A percentile compares a stretch with the other conserved stretches of the same genome.
Conservation (phyloP, 2,113 vertebrate species). For the Leuciscus idus region DNA sequence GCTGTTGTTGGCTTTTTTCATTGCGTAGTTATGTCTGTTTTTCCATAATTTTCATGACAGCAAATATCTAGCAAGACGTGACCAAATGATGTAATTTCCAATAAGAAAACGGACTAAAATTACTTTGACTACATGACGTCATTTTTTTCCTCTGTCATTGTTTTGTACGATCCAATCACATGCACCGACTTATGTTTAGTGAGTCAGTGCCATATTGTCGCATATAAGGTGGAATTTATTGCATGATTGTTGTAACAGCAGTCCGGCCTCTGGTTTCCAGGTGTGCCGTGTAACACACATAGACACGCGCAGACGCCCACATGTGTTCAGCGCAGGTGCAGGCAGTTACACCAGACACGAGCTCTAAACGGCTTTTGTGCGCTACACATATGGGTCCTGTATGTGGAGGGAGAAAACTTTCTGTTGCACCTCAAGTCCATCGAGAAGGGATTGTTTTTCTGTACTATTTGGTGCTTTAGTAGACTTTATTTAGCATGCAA, state of each 20-base stretch:
- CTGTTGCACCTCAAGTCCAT: constrained; percentile 30
- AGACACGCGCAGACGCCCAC: constrained; percentile 15
- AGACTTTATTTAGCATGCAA: neutral
- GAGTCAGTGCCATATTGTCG: constrained; percentile 46
- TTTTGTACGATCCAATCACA: constrained; percentile 21
- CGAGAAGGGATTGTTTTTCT: constrained; percentile 40
- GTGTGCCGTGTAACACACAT: constrained; percentile 44
- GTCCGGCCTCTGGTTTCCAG: constrained; percentile 36
- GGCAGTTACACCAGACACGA: constrained; percentile 55
- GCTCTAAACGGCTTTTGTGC: constrained; percentile 45
- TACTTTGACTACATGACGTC: neutral
- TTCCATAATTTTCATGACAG: neutral
- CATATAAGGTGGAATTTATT: constrained; percentile 42
- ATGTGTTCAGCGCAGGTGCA: constrained; percentile 45
- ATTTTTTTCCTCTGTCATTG: constrained; percentile 10
- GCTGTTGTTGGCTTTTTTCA: neutral
- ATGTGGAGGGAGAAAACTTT: constrained; percentile 39
- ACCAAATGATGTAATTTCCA: constrained; percentile 21
- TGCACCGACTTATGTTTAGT: constrained; percentile 38
- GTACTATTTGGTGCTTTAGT: neutral
- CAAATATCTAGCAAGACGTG: neutral
- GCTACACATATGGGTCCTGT: constrained; percentile 37
- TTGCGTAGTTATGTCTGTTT: neutral
- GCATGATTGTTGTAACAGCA: neutral
- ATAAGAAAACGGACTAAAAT: neutral